phyloP scores from a whole-genome alignment of 64 coral and sea anemone genomes.

The Catalaphyllia jardinei region DNA sequence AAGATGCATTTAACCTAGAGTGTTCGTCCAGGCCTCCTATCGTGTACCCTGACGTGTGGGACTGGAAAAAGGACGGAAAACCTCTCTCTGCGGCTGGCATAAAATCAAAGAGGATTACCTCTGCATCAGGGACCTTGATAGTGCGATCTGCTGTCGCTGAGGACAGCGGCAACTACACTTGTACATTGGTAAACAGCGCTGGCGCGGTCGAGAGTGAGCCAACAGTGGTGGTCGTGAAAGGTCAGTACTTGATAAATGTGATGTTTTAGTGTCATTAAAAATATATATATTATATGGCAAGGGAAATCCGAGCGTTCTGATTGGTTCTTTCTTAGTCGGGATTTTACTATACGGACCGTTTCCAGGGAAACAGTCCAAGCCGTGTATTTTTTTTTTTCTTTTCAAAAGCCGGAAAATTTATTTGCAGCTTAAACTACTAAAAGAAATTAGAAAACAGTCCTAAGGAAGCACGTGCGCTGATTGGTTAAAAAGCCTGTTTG shows the following conservation, averaged over 20 bases:
- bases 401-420: no score
- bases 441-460: no score
- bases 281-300: no score
- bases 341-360: no score
- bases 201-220: slow-evolving; percentile 28
- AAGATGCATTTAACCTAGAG: slow-evolving; percentile 3
- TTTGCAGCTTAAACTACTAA: no score
- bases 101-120: slow-evolving; percentile 41
- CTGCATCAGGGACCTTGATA: slow-evolving; percentile 45
- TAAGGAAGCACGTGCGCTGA: no score
- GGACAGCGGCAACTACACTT: slow-evolving; percentile 81
- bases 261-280: no score
- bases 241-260: slow-evolving; percentile 10
- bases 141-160: slow-evolving; percentile 30
- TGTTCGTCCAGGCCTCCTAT: slow-evolving; percentile 32
- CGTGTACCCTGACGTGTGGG: neutral
- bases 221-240: slow-evolving; percentile 54
- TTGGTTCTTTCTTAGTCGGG: no score
- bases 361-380: no score
- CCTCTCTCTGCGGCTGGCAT: slow-evolving; percentile 29
- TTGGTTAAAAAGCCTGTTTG: no score
- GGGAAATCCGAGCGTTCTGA: no score
- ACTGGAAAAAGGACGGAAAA: slow-evolving; percentile 78
- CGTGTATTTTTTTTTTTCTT: no score
- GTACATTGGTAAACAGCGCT: slow-evolving; percentile 59